Conservation (phyloP, 2,888 invertebrate genomes). For the Drosophila robusta region DNA sequence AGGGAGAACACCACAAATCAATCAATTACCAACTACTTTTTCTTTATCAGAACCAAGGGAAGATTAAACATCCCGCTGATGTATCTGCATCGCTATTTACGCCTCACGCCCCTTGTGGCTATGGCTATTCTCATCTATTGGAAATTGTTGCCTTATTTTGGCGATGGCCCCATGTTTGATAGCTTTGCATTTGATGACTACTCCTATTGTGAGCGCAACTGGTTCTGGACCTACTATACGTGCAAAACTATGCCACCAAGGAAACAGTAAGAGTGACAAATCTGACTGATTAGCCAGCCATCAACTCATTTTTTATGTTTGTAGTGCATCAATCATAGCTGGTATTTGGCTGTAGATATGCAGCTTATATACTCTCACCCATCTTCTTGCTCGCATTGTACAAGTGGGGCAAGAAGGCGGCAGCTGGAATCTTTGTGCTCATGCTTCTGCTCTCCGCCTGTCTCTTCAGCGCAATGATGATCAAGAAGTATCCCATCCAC, state of each 20-base stretch:
- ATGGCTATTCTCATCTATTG: constrained; percentile 85
- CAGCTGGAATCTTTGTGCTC: constrained; percentile 56
- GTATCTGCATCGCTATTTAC: constrained; percentile 84
- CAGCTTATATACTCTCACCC: constrained; percentile 86
- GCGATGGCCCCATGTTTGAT: constrained; percentile 86
- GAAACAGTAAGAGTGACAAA: constrained; percentile 65
- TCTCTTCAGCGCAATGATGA: constrained; percentile 68
- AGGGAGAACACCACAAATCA: neutral
- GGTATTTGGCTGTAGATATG: constrained; percentile 87
- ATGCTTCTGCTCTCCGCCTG: constrained; percentile 70
- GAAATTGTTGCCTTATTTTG: constrained; percentile 85
- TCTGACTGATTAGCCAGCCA: neutral
- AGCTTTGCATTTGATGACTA: constrained; percentile 63
- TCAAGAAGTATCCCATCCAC: constrained; percentile 57
- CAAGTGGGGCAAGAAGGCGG: constrained; percentile 74
- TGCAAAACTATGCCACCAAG: constrained; percentile 85
- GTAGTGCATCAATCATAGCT: constrained; percentile 86
- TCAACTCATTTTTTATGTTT: neutral
- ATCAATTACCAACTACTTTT: neutral
- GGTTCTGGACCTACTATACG: constrained; percentile 86
- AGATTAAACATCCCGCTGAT: constrained; percentile 78
- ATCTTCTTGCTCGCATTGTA: constrained; percentile 85
- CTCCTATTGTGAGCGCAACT: constrained; percentile 81
- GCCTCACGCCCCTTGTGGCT: constrained; percentile 86
- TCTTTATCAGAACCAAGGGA: constrained; percentile 46